These are phyloP conservation scores for Mirounga angustirostris DNA, from an alignment of 2,113 vertebrate species.

Conservation along the genomic window DNA sequence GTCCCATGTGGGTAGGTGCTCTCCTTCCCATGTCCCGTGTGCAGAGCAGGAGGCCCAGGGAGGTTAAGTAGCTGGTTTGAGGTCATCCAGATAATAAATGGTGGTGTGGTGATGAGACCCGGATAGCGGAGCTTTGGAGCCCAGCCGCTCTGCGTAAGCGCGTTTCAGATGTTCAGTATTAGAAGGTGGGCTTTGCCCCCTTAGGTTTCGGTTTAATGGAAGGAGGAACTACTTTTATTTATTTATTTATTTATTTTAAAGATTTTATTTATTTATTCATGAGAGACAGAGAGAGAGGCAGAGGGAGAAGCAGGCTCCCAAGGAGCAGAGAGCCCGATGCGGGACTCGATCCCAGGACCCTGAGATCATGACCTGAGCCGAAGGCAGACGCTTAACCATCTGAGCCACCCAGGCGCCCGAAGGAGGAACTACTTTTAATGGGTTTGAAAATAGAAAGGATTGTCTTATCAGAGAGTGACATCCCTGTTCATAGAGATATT, in stretches of 20 bases:
- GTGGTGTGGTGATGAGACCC: neutral
- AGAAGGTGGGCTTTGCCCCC: neutral
- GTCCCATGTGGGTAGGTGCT: neutral
- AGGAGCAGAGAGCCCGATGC: too few relatives aligned
- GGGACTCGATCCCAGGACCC: too few relatives aligned
- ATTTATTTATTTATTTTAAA: too few relatives aligned
- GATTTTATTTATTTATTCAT: too few relatives aligned
- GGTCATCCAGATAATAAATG: neutral
- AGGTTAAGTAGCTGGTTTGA: neutral
- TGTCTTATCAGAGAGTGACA: neutral
- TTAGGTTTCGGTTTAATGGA: neutral
- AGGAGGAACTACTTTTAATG: neutral
- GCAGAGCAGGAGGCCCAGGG: neutral
- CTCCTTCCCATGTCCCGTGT: neutral
- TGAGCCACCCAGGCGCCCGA: neutral
- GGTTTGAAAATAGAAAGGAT: neutral
- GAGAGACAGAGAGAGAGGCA: too few relatives aligned
- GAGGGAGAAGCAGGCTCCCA: too few relatives aligned
- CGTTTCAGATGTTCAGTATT: neutral
- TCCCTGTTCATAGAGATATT: neutral
- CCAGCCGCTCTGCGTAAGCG: neutral
- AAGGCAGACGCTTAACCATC: too few relatives aligned
- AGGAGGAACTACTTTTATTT: neutral
- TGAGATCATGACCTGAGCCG: too few relatives aligned
- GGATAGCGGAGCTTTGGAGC: neutral